phyloP scores from a whole-genome alignment of 2,797 vertebrate species.

The Enteromius trimaculatus region DNA sequence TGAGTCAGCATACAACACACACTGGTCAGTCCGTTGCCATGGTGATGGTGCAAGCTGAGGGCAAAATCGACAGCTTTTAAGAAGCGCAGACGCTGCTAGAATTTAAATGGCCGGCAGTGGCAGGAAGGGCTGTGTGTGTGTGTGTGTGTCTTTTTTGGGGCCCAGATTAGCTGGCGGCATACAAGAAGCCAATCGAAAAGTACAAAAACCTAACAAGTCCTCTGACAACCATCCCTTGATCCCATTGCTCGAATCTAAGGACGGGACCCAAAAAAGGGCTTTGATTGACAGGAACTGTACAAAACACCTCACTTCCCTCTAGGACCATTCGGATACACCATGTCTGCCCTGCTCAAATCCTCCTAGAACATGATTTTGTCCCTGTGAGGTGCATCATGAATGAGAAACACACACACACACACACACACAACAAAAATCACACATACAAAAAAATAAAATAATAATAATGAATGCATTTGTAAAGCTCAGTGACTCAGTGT shows the following conservation, averaged over 20 bases:
- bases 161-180: constrained; percentile 42
- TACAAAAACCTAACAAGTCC: constrained; percentile 26
- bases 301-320: not conserved
- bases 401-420: constrained; percentile 20
- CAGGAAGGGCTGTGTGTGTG: constrained; percentile 17
- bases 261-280: not conserved
- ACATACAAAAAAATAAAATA: constrained; percentile 1
- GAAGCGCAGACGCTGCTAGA: constrained; percentile 61
- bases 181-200: constrained; percentile 37
- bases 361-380: constrained; percentile 39
- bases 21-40: constrained; percentile 73
- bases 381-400: constrained; percentile 31
- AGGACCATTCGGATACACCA: constrained; percentile 40
- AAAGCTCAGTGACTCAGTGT: constrained; percentile 25
- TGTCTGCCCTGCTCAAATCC: constrained; percentile 14
- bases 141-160: constrained; percentile 1
- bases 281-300: constrained; percentile 19
- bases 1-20: constrained; percentile 73
- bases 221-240: constrained; percentile 29
- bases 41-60: constrained; percentile 67
- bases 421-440: not conserved
- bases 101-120: constrained; percentile 68
- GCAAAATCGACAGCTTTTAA: constrained; percentile 66
- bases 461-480: constrained; percentile 6
- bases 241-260: constrained; percentile 22